Percentiles rank a stretch among this genome's conserved stretches.
Evolutionary conservation across 2,113 vertebrate genomes (phyloP).

Genomic region (Esox niger): DNA sequence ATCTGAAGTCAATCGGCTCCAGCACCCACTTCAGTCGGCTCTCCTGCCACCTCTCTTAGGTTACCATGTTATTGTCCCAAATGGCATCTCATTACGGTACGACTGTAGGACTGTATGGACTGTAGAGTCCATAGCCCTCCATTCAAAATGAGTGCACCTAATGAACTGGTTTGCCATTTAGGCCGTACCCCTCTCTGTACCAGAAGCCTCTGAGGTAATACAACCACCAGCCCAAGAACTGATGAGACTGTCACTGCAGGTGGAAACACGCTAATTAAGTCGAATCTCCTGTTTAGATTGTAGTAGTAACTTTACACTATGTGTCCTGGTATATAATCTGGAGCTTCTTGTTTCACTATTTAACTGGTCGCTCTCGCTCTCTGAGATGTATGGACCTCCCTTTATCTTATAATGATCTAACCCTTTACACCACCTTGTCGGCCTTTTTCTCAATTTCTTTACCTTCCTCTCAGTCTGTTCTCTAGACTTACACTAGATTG

Average conservation of each 20-base stretch:
- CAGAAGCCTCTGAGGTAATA: constrained; percentile 57
- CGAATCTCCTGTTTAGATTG: constrained; percentile 55
- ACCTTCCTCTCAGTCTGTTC: background rate
- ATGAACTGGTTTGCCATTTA: too few species aligned
- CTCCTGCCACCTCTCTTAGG: constrained; percentile 44
- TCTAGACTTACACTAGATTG: background rate
- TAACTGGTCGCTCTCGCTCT: constrained; percentile 42
- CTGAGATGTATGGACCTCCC: constrained; percentile 42
- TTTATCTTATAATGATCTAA: constrained; percentile 14
- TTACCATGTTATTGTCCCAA: constrained; percentile 16
- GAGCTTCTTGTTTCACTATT: constrained; percentile 50
- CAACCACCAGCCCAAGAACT: constrained; percentile 43
- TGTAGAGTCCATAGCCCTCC: too few species aligned
- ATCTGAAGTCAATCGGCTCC: constrained; percentile 26
- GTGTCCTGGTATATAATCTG: constrained; percentile 53
- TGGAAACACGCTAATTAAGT: constrained; percentile 68
- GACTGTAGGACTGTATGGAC: too few species aligned
- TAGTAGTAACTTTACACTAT: constrained; percentile 48
- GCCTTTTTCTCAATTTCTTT: background rate
- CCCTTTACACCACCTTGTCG: background rate
- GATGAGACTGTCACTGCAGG: constrained; percentile 64
- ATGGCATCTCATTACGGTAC: too few species aligned
- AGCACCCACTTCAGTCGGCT: background rate
- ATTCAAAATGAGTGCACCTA: too few species aligned
- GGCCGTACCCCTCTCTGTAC: constrained; percentile 24